These are phyloP conservation scores for Brachionus sp. DNA, from an alignment of 1,140 invertebrate species.

Conservation along the genomic window DNA sequence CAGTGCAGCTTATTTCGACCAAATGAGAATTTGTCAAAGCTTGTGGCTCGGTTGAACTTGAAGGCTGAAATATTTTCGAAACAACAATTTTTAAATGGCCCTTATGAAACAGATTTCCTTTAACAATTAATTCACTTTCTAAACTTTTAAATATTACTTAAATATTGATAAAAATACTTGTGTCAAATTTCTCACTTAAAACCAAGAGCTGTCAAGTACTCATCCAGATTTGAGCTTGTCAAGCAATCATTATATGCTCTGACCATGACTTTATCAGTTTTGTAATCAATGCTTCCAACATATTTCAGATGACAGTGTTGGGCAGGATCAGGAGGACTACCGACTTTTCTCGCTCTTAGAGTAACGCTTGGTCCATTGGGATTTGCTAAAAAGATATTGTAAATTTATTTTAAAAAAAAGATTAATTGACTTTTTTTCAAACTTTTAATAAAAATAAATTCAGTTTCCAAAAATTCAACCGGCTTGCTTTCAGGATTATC, in stretches of 20 bases:
- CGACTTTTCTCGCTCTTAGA: not conserved
- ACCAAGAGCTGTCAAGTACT: not conserved
- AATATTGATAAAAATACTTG: not conserved
- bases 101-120: slow-evolving; percentile 43
- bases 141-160: not conserved
- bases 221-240: slow-evolving; percentile 24
- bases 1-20: slow-evolving; percentile 13
- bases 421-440: not conserved
- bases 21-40: slow-evolving; percentile 1
- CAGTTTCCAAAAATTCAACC: slow-evolving; percentile 34
- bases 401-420: not conserved
- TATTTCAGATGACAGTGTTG: slow-evolving; percentile 39
- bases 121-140: slow-evolving; percentile 27
- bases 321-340: not conserved
- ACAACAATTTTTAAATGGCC: slow-evolving; percentile 19
- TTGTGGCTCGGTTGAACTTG: slow-evolving; percentile 3
- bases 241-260: slow-evolving; percentile 36
- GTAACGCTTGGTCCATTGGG: slow-evolving; percentile 28
- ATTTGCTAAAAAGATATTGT: not conserved
- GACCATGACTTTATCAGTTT: slow-evolving; percentile 41
- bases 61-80: slow-evolving; percentile 16
- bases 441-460: slow-evolving; percentile 26
- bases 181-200: slow-evolving; percentile 1
- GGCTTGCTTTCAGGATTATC: slow-evolving; percentile 39
- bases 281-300: slow-evolving; percentile 8